Conservation (phyloP, 2,888 invertebrate genomes). For the Crocallis elinguaria region DNA sequence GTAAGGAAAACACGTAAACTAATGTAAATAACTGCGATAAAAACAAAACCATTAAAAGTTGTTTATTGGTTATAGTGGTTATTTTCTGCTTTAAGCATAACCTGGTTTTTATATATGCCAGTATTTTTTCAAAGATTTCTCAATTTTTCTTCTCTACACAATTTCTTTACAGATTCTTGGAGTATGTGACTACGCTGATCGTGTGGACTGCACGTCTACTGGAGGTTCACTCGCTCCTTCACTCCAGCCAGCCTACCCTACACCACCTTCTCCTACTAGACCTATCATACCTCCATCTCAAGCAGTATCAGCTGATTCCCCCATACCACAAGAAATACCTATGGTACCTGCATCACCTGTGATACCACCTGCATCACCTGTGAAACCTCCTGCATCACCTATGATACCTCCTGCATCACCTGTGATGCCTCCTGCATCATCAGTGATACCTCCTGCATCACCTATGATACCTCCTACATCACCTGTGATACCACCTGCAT, state of each 20-base stretch:
- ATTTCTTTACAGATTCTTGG: conserved; percentile 82
- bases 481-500: conserved; percentile 25
- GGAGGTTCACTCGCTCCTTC: conserved; percentile 21
- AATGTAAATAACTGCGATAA: no score
- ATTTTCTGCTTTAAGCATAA: no score
- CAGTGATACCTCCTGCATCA: conserved; percentile 25
- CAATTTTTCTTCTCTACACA: no score
- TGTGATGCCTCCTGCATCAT: conserved; percentile 7
- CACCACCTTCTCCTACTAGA: conserved; percentile 17
- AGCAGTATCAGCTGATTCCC: conserved; percentile 6
- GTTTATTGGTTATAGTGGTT: no score
- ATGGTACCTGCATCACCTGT: background rate
- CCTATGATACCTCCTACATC: conserved; percentile 14
- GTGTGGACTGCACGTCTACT: conserved; percentile 80
- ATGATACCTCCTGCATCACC: conserved; percentile 1
- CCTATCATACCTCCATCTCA: conserved; percentile 21
- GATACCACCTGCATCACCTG: background rate
- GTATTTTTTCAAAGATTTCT: no score
- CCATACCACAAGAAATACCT: conserved; percentile 8
- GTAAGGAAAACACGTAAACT: no score
- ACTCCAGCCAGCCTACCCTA: conserved; percentile 20
- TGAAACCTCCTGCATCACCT: conserved; percentile 1
- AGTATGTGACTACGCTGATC: conserved; percentile 86
- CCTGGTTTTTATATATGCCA: no score
- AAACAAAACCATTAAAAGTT: no score